Base-by-base conservation (phyloP, 1,140 invertebrate species). In the Chironomus striatipennis region DNA sequence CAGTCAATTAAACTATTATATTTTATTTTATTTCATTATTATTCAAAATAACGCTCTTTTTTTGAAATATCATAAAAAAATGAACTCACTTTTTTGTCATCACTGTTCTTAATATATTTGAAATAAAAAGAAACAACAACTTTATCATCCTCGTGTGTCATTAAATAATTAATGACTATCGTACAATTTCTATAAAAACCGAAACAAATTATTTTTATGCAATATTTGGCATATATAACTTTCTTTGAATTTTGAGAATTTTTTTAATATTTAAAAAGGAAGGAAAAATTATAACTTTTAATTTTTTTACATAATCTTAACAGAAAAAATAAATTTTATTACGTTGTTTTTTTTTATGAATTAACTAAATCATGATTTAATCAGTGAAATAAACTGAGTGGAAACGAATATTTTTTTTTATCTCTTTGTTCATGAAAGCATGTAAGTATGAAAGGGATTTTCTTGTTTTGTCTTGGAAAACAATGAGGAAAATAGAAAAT, bases 141-240 rank as follows among this genome's bases (percentile, higher is more conserved):
- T n/a, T n/a, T 15, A 57, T 57, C n/a, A 57, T 57, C 47, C 47
- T n/a, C 12, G n/a, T 57, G 47, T n/a, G 12, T 5, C n/a, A n/a
- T 57, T 1, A 12, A 12, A 15, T 57, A 5, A 15, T 15, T n/a
- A n/a, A 15, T 57, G 12, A 12, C n/a, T n/a, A 57, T 57, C 47
- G n/a, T n/a, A 57, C 47, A n/a, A 57, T 34, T 10, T 47, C 9
- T 10, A 57, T 57, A 57, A 57, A 12, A n/a, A 57, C n/a, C 12
- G 47, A 57, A 57, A 15, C 12, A 57, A 57, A 12, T 21, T 20
- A 65, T 65, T 12, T 9, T 20, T 70, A 70, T 20, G 10, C 17
- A 20, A 70, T 70, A 70, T 70, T 70, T 70, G 65, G 65, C 65
- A 70, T 70, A 70, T 70, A 70, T 18, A 70, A 70, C n/a, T n/a